A percentile compares a stretch with the other conserved stretches of the same genome.
Evolutionary conservation across 2,888 invertebrate species (phyloP).

Genomic region (Hoplodrina ambigua): DNA sequence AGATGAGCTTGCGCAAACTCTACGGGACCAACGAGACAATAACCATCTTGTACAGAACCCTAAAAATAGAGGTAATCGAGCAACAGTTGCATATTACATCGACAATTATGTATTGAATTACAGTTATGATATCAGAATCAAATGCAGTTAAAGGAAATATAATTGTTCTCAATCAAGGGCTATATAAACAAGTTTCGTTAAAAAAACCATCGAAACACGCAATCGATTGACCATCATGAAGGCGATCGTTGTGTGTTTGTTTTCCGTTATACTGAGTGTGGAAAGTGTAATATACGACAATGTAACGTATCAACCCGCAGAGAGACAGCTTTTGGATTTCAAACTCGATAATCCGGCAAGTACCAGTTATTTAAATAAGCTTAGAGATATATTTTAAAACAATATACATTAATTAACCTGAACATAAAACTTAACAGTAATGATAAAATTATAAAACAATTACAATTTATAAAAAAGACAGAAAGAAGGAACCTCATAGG

Average conservation of each 20-base stretch:
- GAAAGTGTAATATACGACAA: conserved; percentile 50
- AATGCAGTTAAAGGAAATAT: neutral
- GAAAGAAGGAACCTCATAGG: too few species aligned
- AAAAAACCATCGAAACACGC: conserved; percentile 6
- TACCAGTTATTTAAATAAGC: neutral
- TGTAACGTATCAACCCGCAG: conserved; percentile 62
- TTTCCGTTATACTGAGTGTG: conserved; percentile 32
- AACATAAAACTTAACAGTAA: too few species aligned
- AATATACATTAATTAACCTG: too few species aligned
- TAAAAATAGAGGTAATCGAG: neutral
- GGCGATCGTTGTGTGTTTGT: conserved; percentile 33
- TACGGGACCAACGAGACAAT: too few species aligned
- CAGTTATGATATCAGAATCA: conserved; percentile 2
- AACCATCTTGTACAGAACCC: too few species aligned
- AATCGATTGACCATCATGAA: conserved; percentile 45
- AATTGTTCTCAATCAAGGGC: conserved; percentile 10
- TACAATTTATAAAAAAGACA: too few species aligned
- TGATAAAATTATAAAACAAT: too few species aligned
- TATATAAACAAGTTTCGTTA: conserved; percentile 22
- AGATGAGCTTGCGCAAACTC: too few species aligned
- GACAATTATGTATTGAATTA: neutral
- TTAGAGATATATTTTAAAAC: too few species aligned
- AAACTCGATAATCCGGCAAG: conserved; percentile 69
- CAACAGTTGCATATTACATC: neutral
- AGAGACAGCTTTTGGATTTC: conserved; percentile 72